Evolutionary conservation across 2,113 vertebrate species (phyloP).

Genomic region (Datnioides undecimradiatus): DNA sequence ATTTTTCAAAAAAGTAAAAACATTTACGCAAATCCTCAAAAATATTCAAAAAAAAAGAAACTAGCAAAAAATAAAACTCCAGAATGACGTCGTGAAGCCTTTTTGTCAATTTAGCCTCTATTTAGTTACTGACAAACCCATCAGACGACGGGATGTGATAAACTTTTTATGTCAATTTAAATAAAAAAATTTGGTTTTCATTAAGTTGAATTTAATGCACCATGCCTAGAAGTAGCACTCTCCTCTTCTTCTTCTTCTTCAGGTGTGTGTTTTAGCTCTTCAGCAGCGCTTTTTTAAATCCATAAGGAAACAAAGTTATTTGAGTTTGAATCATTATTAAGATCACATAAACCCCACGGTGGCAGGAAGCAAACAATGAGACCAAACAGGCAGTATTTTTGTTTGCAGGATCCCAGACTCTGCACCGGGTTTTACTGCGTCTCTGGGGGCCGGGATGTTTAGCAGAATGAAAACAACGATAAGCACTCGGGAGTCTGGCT

Average conservation of each 20-base stretch:
- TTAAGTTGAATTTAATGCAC: background rate
- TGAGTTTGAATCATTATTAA: slow-evolving; percentile 22
- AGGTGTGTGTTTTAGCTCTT: background rate
- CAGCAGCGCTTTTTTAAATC: background rate
- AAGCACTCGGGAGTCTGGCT: background rate
- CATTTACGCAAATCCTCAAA: too few species aligned
- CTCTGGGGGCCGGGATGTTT: slow-evolving; percentile 22
- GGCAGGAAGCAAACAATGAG: slow-evolving; percentile 23
- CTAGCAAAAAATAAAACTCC: too few species aligned
- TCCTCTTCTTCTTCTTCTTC: background rate
- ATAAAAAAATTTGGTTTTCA: background rate
- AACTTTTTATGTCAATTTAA: background rate
- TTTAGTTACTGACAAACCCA: too few species aligned
- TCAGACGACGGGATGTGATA: too few species aligned
- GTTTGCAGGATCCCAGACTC: slow-evolving; percentile 18
- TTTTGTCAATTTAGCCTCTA: background rate
- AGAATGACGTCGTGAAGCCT: background rate
- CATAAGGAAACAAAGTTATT: slow-evolving; percentile 8
- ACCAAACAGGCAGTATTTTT: slow-evolving; percentile 24
- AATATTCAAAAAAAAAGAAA: too few species aligned
- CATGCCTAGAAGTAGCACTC: background rate
- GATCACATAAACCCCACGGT: slow-evolving; percentile 14
- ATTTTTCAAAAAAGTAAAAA: too few species aligned
- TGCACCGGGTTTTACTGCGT: slow-evolving; percentile 3
- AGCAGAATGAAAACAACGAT: slow-evolving; percentile 23